Evolutionary conservation across 1,140 invertebrate species (phyloP), one percentile per base, ranked within the genome.

Genomic region (Goniozus legneri): DNA sequence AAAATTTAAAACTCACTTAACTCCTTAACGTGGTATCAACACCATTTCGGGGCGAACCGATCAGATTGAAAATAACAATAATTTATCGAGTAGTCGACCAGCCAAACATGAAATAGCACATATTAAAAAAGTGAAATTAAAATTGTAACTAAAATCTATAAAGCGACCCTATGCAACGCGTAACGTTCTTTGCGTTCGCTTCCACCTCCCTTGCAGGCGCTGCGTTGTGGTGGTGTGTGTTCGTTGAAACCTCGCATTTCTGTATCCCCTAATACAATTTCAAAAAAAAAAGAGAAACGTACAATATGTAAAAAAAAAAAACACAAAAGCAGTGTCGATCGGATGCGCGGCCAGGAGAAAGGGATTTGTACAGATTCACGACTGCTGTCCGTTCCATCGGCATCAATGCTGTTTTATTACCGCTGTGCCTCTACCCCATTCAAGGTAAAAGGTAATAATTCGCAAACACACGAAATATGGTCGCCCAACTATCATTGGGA

Each of bases 371-470:
- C 69, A 67, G 63, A 65, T 69, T 62, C 64, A 62, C 59, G 62
- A 65, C 65, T 64, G 66, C 66, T 69, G 69, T 67, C 67, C 66
- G 59, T 63, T 71, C 54, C 67, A 69, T 65, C 69, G 65, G 54
- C 69, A 62, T 61, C 66, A 63, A 61, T 66, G 69, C 69, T 67
- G 67, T 70, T 62, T 67, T 62, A 60, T 70, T 62, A 60, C 55
- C 60, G 58, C 58, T 43, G 59, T 63, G 57, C 66, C 69, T 66
- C 64, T 69, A 47, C 65, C 65, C 61, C 61, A 61, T 57, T 58
- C 63, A 70, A 71, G 69, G 69, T 71, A 71, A 71, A 61, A 65
- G 54, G 58, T 62, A 60, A 65, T 56, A 62, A 60, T 56, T 51
- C 51, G 52, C 53, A 49, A 53, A 51, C 43, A 55, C 46, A 56